Evolutionary conservation across 2,113 vertebrate genomes (phyloP), one percentile per base, ranked within the genome.

Genomic region (Phrynosoma platyrhinos): DNA sequence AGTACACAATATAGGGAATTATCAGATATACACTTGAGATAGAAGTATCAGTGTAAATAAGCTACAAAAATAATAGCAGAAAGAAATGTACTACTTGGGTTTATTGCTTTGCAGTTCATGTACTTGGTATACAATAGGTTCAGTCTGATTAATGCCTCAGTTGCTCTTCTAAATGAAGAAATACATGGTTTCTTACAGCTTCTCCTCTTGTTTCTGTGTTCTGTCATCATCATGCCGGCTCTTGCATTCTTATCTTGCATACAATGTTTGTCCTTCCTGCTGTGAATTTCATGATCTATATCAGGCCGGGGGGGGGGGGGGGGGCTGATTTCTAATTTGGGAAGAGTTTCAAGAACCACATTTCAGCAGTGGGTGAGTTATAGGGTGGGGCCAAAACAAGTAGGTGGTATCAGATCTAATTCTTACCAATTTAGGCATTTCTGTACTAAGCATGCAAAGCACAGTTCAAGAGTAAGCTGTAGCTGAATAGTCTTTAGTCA

Each of bases 41-140:
- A 77, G 10, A 36, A 30, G 32, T 80, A 68, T 4, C 77, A 5
- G 81, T 42, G 88, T 79, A 30, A 42, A 64, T 80, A 80, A 80
- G 62, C 78, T 14, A 69, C 64, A 85, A 14, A 79, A 52, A 25
- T 13, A 64, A 64, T 27, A 40, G 32, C 47, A 62, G 25, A 47
- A 62, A 53, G 68, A 81, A 42, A 4, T 58, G 30, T 55, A 36
- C 12, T 12, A 12, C 27, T 23, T 14, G 18, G 40, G 40, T 81
- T 14, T 82, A 9, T 85, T 83, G 79, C 69, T 84, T 79, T 79
- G 40, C 55, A 88, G 55, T 83, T 40, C 90, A 74, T 75, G 82
- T 85, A 2, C 40, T 20, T 84, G 68, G 58, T 79, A 79, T 71
- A 30, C 79, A 79, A 79, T 53, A 14, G 40, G n/a, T 84, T 36